These are phyloP conservation scores for Drosophila recens DNA, from an alignment of 2,888 invertebrate species.

Conservation along the genomic window DNA sequence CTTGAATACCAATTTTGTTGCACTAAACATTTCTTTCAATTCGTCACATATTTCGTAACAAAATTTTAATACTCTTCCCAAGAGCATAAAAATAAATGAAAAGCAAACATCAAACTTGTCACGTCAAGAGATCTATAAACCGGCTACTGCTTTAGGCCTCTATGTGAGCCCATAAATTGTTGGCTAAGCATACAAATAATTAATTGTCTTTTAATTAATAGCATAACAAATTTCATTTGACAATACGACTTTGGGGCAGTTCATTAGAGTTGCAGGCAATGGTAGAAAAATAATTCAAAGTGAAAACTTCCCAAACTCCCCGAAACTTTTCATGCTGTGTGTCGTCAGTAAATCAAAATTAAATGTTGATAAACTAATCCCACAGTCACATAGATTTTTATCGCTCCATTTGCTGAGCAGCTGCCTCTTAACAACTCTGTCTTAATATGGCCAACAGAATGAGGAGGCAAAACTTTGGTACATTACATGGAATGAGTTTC, in stretches of 20 bases:
- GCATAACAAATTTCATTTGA: constrained; percentile 23
- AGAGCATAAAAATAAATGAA: constrained; percentile 18
- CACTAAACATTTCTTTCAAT: no score
- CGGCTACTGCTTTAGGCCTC: constrained; percentile 18
- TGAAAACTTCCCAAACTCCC: not conserved
- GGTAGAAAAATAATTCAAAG: not conserved
- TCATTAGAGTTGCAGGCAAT: not conserved
- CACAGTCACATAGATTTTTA: constrained; percentile 16
- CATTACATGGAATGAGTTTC: constrained; percentile 40
- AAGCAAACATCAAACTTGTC: constrained; percentile 23
- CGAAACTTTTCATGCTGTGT: not conserved
- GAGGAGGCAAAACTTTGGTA: constrained; percentile 12
- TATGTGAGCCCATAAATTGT: constrained; percentile 22
- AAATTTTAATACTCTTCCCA: not conserved
- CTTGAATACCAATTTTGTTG: no score
- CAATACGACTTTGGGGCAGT: constrained; percentile 24
- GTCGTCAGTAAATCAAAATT: constrained; percentile 10
- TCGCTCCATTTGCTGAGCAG: not conserved
- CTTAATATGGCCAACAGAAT: constrained; percentile 32
- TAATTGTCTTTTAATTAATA: constrained; percentile 30
- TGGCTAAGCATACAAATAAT: constrained; percentile 11
- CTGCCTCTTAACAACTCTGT: constrained; percentile 5
- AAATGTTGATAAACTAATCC: constrained; percentile 28
- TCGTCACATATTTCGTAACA: not conserved
- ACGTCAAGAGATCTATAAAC: constrained; percentile 22